Conservation (phyloP, 2,888 invertebrate species). For the Aplocera efformata region DNA sequence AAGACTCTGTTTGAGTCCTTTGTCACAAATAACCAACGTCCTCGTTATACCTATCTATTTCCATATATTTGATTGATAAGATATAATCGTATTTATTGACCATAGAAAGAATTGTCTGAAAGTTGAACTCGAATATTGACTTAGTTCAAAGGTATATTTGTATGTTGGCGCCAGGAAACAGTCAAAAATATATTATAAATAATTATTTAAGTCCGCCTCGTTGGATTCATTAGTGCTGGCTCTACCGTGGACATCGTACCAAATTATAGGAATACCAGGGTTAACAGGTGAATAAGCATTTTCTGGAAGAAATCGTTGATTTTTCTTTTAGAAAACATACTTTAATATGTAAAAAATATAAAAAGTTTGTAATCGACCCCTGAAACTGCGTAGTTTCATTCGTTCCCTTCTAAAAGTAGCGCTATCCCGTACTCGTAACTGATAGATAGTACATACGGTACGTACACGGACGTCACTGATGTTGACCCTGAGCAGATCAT, state of each 20-base stretch:
- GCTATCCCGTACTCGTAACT: constrained; percentile 16
- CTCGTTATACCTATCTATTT: constrained; percentile 31
- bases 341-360: too few species aligned
- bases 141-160: constrained; percentile 9
- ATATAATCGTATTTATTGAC: constrained; percentile 33
- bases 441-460: constrained; percentile 17
- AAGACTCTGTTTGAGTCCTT: constrained; percentile 51
- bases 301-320: too few species aligned
- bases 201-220: neutral
- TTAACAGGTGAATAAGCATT: too few species aligned
- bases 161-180: constrained; percentile 16
- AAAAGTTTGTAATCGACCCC: too few species aligned
- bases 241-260: too few species aligned
- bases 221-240: neutral
- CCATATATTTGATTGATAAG: constrained; percentile 21
- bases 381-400: too few species aligned
- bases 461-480: constrained; percentile 28
- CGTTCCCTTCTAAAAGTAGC: constrained; percentile 17
- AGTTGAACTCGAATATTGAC: neutral
- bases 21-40: constrained; percentile 40
- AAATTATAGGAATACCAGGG: too few species aligned
- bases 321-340: too few species aligned
- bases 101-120: constrained; percentile 23
- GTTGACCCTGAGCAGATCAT: constrained; percentile 52
- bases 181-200: constrained; percentile 3